Conservation (phyloP, 1,140 invertebrate genomes). For the Neomicropteryx cornuta region DNA sequence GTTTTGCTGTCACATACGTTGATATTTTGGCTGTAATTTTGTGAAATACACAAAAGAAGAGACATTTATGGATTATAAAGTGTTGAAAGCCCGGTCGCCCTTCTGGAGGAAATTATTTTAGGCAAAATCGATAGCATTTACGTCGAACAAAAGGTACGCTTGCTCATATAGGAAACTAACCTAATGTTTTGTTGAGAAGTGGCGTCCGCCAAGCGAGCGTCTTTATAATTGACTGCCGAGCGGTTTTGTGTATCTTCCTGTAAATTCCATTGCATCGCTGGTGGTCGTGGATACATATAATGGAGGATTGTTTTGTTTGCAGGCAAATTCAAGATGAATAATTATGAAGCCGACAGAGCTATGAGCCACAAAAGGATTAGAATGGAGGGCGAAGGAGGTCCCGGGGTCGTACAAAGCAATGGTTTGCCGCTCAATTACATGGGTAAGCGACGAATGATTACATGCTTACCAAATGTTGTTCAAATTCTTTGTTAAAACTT, state of each 20-base stretch:
- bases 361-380: conserved; percentile 40
- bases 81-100: conserved; percentile 22
- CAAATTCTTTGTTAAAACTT: too few species aligned
- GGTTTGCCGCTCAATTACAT: conserved; percentile 40
- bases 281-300: conserved; percentile 15
- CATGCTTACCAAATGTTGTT: too few species aligned
- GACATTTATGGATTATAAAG: conserved; percentile 31
- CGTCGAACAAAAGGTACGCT: conserved; percentile 40
- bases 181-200: conserved; percentile 33
- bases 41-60: conserved; percentile 30
- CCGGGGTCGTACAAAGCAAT: conserved; percentile 38
- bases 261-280: conserved; percentile 18
- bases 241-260: conserved; percentile 19
- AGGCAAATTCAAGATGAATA: conserved; percentile 32
- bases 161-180: conserved; percentile 37
- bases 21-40: conserved; percentile 37
- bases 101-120: conserved; percentile 31
- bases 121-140: conserved; percentile 40
- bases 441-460: too few species aligned
- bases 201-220: conserved; percentile 41
- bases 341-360: conserved; percentile 40
- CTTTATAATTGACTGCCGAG: conserved; percentile 26
- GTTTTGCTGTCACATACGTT: conserved; percentile 33
- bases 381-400: conserved; percentile 38
- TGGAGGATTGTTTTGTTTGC: conserved; percentile 26